These are phyloP conservation scores for Melanotaenia trifasciata DNA, from an alignment of 2,797 vertebrate species.

Conservation along the genomic window DNA sequence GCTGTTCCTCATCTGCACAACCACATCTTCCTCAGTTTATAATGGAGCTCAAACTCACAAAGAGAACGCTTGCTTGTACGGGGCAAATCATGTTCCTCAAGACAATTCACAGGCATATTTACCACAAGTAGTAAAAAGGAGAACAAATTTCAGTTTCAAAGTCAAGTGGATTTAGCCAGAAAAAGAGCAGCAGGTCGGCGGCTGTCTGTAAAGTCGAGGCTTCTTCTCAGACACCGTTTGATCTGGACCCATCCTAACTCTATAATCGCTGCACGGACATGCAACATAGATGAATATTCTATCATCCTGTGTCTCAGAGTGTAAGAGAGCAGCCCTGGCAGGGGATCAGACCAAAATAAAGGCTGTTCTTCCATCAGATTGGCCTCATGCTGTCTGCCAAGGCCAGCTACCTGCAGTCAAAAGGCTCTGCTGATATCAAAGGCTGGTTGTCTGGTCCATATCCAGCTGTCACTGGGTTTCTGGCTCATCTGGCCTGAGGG, in stretches of 20 bases:
- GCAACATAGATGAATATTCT: constrained; percentile 31
- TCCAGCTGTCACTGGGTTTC: constrained; percentile 59
- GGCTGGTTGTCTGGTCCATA: constrained; percentile 48
- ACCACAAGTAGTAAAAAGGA: constrained; percentile 29
- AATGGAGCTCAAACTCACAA: constrained; percentile 53
- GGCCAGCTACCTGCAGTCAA: constrained; percentile 59
- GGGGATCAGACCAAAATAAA: constrained; percentile 56
- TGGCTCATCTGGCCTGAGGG: constrained; percentile 52
- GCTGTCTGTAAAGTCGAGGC: constrained; percentile 23
- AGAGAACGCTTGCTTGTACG: constrained; percentile 48
- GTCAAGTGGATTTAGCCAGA: constrained; percentile 19
- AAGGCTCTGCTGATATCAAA: constrained; percentile 65
- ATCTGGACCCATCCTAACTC: constrained; percentile 32
- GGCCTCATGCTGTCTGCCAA: constrained; percentile 44
- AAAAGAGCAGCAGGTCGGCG: constrained; percentile 29
- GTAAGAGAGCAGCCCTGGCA: constrained; percentile 58
- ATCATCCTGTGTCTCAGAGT: constrained; percentile 32
- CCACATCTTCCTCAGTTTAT: constrained; percentile 55
- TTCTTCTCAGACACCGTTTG: constrained; percentile 45
- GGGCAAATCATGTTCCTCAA: constrained; percentile 54
- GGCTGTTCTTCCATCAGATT: constrained; percentile 43
- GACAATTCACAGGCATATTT: constrained; percentile 39
- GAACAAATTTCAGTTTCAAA: constrained; percentile 37
- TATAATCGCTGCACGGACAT: constrained; percentile 21
- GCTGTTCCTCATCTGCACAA: constrained; percentile 75